Percentiles rank a stretch among this genome's conserved stretches.
phyloP scores from a whole-genome alignment of 2,888 invertebrate genomes.

The Microchrysa polita region DNA sequence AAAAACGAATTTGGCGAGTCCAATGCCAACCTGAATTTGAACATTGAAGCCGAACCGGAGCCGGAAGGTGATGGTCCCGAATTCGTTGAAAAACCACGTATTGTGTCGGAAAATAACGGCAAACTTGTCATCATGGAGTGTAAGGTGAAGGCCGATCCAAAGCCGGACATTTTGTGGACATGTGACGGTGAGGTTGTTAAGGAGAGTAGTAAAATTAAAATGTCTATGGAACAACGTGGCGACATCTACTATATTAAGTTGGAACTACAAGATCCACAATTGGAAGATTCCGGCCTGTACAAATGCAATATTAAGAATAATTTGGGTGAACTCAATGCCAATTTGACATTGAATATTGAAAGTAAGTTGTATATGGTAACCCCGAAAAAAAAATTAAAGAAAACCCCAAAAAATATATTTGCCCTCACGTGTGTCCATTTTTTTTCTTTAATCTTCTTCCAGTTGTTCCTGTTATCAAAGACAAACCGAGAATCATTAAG shows the following conservation, averaged over 20 bases:
- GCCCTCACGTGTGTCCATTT: neutral
- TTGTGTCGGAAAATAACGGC: conserved; percentile 83
- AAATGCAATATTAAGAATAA: conserved; percentile 97
- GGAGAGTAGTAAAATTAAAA: conserved; percentile 83
- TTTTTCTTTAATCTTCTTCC: conserved; percentile 51
- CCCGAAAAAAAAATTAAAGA: neutral
- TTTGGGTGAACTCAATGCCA: conserved; percentile 96
- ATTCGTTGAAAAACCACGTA: conserved; percentile 90
- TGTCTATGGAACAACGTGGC: conserved; percentile 78
- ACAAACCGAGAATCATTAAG: conserved; percentile 90
- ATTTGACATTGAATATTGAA: conserved; percentile 97
- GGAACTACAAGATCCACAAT: conserved; percentile 88
- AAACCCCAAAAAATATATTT: neutral
- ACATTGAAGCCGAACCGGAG: conserved; percentile 96
- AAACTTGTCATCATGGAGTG: conserved; percentile 90
- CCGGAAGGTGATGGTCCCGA: conserved; percentile 93
- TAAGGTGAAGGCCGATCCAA: conserved; percentile 83
- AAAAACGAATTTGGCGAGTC: conserved; percentile 96
- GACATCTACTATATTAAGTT: conserved; percentile 88
- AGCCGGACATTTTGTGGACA: conserved; percentile 84
- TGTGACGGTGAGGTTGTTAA: conserved; percentile 81
- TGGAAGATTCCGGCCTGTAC: conserved; percentile 96
- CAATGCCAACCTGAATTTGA: conserved; percentile 94
- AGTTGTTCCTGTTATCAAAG: conserved; percentile 94
- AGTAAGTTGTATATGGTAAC: conserved; percentile 72